Base-by-base conservation (phyloP, 1,140 invertebrate species). In the Phortica variegata region DNA sequence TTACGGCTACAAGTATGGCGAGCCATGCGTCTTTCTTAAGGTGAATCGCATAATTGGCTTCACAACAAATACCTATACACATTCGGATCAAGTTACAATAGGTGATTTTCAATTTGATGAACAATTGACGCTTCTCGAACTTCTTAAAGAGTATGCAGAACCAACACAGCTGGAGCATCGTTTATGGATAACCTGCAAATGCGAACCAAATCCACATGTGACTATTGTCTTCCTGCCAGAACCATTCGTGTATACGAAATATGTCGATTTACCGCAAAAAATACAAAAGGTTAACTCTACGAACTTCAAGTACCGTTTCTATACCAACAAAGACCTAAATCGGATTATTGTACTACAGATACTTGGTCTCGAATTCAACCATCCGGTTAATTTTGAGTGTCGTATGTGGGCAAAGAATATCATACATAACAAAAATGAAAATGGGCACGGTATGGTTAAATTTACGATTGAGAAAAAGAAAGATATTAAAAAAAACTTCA, bases 21-120 rank as follows among this genome's bases (percentile, higher is more conserved):
- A 48, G 6, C 62, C 62, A 2, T 66, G 62, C 29, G 34, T 66
- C 1, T 66, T 66, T 20, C 19, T 66, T 0, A 66, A 66, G 44
- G 16, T 66, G 0, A 66, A 66, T 54, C 52, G 62, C 2, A 5
- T 62, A 0, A 26, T 66, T 40, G 59, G 62, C 7, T 62, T 66
- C 1, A 46, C 43, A 10, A 62, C 59, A 0, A 15, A 43, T 1
- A 34, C 53, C 0, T 66, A 42, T 34, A 26, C 9, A 0, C 13
- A 47, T n/a, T 7, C 26, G 3, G 7, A 49, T 17, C 36, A 62
- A 6, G n/a, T 66, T 1, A 1, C 13, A 0, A 40, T 16, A 20
- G 15, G 17, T 1, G 20, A 32, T 0, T 20, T 61, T 0, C 8
- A 6, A 1, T 13, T 21, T 2, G 0, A 4, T 0, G 55, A 66